Percentiles rank a stretch among this genome's conserved stretches.
phyloP scores from a whole-genome alignment of 1,140 invertebrate genomes.

The Diabrotica undecimpunctata region DNA sequence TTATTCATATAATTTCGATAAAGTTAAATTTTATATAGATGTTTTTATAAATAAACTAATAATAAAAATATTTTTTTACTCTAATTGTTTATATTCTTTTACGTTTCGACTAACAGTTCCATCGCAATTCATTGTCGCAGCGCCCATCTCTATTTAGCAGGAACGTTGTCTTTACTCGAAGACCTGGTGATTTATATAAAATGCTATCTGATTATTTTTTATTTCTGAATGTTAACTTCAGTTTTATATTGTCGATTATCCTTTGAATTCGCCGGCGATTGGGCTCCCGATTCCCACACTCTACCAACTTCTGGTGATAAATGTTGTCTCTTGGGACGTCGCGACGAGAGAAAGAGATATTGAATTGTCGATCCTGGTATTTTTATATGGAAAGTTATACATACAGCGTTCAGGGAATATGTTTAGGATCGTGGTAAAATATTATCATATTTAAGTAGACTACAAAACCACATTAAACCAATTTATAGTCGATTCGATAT shows the following conservation, averaged over 20 bases:
- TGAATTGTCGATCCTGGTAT: not conserved
- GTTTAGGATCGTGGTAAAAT: no score
- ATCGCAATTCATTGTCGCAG: not conserved
- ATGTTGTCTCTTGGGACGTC: constrained; percentile 25
- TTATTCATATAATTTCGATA: no score
- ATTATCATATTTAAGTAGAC: no score
- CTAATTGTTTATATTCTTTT: no score
- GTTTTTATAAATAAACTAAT: no score
- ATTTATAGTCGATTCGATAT: no score
- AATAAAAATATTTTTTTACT: no score
- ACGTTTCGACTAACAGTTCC: not conserved
- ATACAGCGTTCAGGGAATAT: no score
- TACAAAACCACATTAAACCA: no score
- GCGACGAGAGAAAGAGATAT: not conserved
- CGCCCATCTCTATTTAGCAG: not conserved
- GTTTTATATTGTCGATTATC: constrained; percentile 48
- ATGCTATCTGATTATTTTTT: constrained; percentile 48
- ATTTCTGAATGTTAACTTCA: constrained; percentile 48
- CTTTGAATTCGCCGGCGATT: constrained; percentile 42
- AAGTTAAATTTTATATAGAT: no score
- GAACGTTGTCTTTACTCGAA: constrained; percentile 34
- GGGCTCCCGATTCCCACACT: constrained; percentile 46
- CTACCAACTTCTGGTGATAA: constrained; percentile 38
- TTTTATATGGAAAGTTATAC: not conserved
- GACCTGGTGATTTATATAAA: constrained; percentile 45